phyloP scores from a whole-genome alignment of 23 tunicate genomes.

The Aplidium turbinatum region DNA sequence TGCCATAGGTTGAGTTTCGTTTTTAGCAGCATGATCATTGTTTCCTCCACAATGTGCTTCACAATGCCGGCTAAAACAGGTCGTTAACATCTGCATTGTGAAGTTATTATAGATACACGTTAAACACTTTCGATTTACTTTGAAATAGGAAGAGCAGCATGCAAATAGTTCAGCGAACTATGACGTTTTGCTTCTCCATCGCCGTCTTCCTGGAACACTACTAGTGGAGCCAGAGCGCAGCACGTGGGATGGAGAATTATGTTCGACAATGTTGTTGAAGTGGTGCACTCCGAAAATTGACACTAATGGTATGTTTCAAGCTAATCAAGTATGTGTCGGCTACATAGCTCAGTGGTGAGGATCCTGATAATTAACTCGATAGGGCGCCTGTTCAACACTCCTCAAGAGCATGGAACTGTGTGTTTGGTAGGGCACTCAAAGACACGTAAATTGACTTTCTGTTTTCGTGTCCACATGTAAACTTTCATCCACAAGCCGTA shows the following conservation, averaged over 20 bases:
- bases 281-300: slow-evolving; percentile 95
- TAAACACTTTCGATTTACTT: background rate
- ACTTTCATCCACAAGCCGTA: no score
- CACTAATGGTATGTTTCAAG: slow-evolving; percentile 63
- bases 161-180: slow-evolving; percentile 88
- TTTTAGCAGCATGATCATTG: no score
- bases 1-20: no score
- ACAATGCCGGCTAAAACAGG: no score
- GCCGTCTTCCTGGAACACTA: slow-evolving; percentile 65
- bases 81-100: no score
- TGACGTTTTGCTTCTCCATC: slow-evolving; percentile 84
- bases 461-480: no score
- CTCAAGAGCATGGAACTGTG: no score
- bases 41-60: no score
- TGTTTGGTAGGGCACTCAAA: no score
- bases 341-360: background rate
- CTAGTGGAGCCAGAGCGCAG: slow-evolving; percentile 17
- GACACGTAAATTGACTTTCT: no score
- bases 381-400: background rate
- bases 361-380: background rate
- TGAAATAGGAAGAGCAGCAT: slow-evolving; percentile 84
- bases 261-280: slow-evolving; percentile 77
- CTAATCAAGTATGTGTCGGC: no score
- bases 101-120: background rate
- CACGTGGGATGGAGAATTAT: slow-evolving; percentile 62